Base-by-base conservation (phyloP, 2,797 vertebrate genomes). In the Phrynocephalus forsythii region DNA sequence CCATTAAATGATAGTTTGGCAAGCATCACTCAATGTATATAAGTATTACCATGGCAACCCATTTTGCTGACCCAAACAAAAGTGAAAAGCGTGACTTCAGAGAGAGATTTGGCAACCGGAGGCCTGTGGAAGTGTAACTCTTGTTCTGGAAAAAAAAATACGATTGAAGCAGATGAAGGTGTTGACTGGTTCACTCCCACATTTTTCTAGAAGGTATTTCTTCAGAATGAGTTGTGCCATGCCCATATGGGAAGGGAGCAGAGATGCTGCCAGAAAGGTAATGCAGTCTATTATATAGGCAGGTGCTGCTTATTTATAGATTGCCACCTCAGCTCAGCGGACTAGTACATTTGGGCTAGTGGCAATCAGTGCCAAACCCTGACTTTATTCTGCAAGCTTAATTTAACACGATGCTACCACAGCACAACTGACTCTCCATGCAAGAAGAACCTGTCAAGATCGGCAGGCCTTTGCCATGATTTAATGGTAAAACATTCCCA, bases 1-100 rank as follows among this genome's bases (percentile, higher is more conserved):
- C 93, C 91, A 85, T 93, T 89, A 30, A 60, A 48, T 90, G 88
- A 83, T 13, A 9, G 52, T 52, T 83, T 56, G 84, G 87, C 84
- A 85, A 72, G 3, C 0, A 22, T 1, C 50, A 13, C 4, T 60
- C 13, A 10, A 44, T 30, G 1, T 68, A 80, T 44, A 56, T 85
- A 33, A 75, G 18, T 10, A 85, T 90, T 91, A 84, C 93, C 94
- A 89, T 72, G 86, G 91, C 88, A 94, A 90, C 82, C 83, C 71
- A 83, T 1, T 15, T 87, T 16, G 0, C 86, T 1, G 84, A 90
- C 89, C 91, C 92, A 87, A 86, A 90, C 83, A 94, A 90, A 77
- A 89, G 84, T 2, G 0, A 0, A 0, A 79, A 68, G 82, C 87
- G 91, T 92, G 93, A 91, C 28, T 90, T 90, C 90, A 90, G 88